A percentile compares a stretch with the other conserved stretches of the same genome.
These are phyloP conservation scores for Pao palembangensis DNA, from an alignment of 2,113 vertebrate genomes.

Conservation along the genomic window DNA sequence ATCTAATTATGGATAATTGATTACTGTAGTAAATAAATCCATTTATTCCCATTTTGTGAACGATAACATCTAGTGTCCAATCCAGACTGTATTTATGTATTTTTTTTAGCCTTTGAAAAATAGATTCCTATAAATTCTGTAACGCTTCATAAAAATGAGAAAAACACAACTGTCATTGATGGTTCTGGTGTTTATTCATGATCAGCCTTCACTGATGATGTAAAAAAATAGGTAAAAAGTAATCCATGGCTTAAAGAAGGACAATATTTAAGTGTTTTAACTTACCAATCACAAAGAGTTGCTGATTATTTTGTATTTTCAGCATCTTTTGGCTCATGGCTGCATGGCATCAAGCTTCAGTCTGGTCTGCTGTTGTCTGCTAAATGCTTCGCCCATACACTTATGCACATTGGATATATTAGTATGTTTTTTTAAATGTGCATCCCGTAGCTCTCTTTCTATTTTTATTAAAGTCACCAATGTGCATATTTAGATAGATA, in stretches of 20 bases:
- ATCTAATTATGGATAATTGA: too few relatives aligned
- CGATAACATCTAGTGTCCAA: too few relatives aligned
- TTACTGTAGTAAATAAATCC: too few relatives aligned
- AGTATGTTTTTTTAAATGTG: not conserved
- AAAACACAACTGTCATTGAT: not conserved
- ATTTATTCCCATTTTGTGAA: too few relatives aligned
- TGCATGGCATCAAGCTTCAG: not conserved
- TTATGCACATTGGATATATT: not conserved
- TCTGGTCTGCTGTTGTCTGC: conserved; percentile 14
- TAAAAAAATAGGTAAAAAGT: conserved; percentile 1
- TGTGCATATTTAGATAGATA: conserved; percentile 8
- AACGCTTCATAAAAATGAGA: not conserved
- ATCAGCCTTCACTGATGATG: conserved; percentile 4
- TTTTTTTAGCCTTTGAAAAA: not conserved
- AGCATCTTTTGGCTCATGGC: not conserved
- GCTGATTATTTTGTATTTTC: not conserved
- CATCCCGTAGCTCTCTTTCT: conserved; percentile 25
- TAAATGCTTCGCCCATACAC: conserved; percentile 15
- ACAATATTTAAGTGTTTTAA: not conserved
- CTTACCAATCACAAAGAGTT: not conserved
- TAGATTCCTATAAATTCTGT: not conserved
- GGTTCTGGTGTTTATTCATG: not conserved
- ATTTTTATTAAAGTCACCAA: conserved; percentile 16
- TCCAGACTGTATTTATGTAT: not conserved
- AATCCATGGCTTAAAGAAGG: not conserved